Percentiles rank a stretch among this genome's conserved stretches.
These are phyloP conservation scores for Telenomus remus DNA, from an alignment of 1,140 invertebrate species.

Conservation along the genomic window DNA sequence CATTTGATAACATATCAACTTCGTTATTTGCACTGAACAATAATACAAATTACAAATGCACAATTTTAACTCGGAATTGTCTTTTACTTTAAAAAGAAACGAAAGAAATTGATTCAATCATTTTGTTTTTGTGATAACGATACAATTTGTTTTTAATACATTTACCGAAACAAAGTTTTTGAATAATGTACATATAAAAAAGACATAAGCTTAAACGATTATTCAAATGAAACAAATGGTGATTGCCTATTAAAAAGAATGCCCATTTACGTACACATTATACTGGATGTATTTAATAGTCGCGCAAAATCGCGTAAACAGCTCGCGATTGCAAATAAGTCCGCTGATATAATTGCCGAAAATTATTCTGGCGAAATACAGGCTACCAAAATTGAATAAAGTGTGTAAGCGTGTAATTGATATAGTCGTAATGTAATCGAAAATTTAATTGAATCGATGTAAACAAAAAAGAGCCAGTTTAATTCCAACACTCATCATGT, in stretches of 20 bases:
- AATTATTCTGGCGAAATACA: slow-evolving; percentile 4
- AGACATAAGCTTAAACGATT: slow-evolving; percentile 4
- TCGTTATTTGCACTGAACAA: slow-evolving; percentile 11
- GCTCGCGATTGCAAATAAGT: slow-evolving; percentile 23
- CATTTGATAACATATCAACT: slow-evolving; percentile 34
- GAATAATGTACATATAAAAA: slow-evolving; percentile 17
- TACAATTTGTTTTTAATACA: background rate
- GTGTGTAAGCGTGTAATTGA: slow-evolving; percentile 37
- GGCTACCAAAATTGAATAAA: slow-evolving; percentile 20
- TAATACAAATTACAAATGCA: background rate
- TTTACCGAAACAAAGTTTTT: background rate
- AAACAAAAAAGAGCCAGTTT: slow-evolving; percentile 36
- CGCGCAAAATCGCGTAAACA: slow-evolving; percentile 11
- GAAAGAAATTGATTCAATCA: background rate
- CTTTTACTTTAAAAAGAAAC: slow-evolving; percentile 8
- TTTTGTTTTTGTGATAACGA: background rate
- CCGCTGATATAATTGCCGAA: slow-evolving; percentile 19
- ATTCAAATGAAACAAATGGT: background rate
- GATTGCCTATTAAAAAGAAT: slow-evolving; percentile 6
- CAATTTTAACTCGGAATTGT: slow-evolving; percentile 2
- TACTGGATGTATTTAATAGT: slow-evolving; percentile 27
- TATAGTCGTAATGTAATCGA: slow-evolving; percentile 33
- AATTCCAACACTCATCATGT: slow-evolving; percentile 53
- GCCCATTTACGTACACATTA: slow-evolving; percentile 40
- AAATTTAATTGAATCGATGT: slow-evolving; percentile 23